Percentiles rank a stretch among this genome's conserved stretches.
Evolutionary conservation across 2,113 vertebrate genomes (phyloP).

Genomic region (Speoplatyrhinus poulsoni): DNA sequence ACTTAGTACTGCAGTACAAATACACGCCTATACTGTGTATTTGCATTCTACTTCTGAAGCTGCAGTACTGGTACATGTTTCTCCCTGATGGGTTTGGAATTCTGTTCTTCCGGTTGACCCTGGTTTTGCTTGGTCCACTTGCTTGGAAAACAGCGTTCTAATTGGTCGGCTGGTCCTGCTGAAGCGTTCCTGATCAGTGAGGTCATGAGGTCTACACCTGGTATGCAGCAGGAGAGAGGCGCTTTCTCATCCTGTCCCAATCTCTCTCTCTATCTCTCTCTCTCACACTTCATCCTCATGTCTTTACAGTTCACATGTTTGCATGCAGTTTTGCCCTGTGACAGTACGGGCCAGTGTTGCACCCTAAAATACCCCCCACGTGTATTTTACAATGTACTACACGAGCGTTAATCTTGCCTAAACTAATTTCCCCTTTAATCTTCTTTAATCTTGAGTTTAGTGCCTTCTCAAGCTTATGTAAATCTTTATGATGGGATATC

Average conservation of each 20-base stretch:
- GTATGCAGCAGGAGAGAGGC: constrained; percentile 15
- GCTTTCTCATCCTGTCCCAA: constrained; percentile 72
- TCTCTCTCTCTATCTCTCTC: constrained; percentile 21
- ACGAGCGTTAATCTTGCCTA: too few relatives aligned
- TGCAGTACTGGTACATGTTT: constrained; percentile 25
- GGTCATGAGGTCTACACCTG: constrained; percentile 40
- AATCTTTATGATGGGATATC: too few relatives aligned
- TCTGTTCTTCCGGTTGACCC: neutral
- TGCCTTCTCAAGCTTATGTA: too few relatives aligned
- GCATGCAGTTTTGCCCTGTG: too few relatives aligned
- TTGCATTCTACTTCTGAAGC: constrained; percentile 29
- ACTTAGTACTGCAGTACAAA: neutral
- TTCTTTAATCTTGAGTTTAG: too few relatives aligned
- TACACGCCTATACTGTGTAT: neutral
- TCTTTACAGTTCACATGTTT: neutral
- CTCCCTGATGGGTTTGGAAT: constrained; percentile 11
- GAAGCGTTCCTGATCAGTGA: constrained; percentile 17
- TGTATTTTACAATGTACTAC: too few relatives aligned
- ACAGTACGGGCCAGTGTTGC: too few relatives aligned
- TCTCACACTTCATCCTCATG: neutral
- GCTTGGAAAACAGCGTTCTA: neutral
- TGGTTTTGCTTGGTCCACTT: constrained; percentile 6
- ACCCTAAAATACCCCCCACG: too few relatives aligned
- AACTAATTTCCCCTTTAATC: too few relatives aligned
- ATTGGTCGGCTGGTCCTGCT: constrained; percentile 4